Conservation (phyloP, 2,888 invertebrate species). For the Crocallis elinguaria region DNA sequence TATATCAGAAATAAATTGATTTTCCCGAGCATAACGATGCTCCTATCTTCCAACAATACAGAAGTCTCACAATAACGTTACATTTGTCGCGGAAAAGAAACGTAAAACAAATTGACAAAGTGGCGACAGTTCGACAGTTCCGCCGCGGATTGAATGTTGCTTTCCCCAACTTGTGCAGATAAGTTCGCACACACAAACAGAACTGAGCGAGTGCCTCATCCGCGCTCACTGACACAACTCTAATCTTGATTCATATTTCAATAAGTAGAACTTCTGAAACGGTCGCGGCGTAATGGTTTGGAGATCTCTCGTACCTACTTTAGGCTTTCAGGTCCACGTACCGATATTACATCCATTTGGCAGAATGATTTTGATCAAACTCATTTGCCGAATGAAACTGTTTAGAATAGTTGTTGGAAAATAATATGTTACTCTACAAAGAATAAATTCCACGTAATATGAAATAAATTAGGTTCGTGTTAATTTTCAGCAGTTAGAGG, state of each 20-base stretch:
- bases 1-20: not conserved
- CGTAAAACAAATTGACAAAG: slow-evolving; percentile 5
- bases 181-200: not conserved
- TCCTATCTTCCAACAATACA: not conserved
- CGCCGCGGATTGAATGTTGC: not conserved
- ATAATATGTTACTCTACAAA: too few relatives aligned
- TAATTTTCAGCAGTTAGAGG: not conserved
- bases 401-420: too few relatives aligned
- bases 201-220: not conserved
- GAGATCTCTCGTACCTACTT: too few relatives aligned
- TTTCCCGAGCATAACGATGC: not conserved
- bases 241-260: not conserved
- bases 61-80: not conserved
- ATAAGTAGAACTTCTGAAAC: too few relatives aligned
- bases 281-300: too few relatives aligned
- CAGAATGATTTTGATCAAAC: too few relatives aligned
- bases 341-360: too few relatives aligned
- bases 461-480: too few relatives aligned
- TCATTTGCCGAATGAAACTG: too few relatives aligned
- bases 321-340: too few relatives aligned
- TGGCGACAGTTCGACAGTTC: slow-evolving; percentile 16
- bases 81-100: slow-evolving; percentile 1
- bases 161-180: slow-evolving; percentile 7
- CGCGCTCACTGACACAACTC: not conserved
- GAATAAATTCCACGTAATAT: too few relatives aligned